Conservation (phyloP, 1,140 invertebrate genomes). For the Drosophila willistoni region DNA sequence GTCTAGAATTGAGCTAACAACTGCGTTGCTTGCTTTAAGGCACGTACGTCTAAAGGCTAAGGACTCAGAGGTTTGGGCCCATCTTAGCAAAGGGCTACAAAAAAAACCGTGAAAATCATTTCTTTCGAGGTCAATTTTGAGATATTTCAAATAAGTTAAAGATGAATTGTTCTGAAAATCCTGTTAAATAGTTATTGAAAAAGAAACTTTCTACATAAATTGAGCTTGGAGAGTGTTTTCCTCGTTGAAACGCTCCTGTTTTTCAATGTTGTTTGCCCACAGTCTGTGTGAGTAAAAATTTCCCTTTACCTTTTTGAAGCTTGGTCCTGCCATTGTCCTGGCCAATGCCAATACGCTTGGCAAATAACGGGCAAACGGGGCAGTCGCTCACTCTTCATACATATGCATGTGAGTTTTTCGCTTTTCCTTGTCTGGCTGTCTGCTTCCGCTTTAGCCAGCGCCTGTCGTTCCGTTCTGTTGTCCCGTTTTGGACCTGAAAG, state of each 20-base stretch:
- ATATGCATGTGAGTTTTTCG: conserved; percentile 77
- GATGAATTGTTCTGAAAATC: too few relatives aligned
- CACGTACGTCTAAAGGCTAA: conserved; percentile 31
- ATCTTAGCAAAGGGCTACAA: too few relatives aligned
- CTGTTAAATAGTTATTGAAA: too few relatives aligned
- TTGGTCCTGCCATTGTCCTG: conserved; percentile 49
- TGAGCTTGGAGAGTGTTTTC: background rate
- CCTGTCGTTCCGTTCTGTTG: background rate
- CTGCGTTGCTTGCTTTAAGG: conserved; percentile 36
- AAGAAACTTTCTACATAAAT: too few relatives aligned
- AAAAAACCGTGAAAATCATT: too few relatives aligned
- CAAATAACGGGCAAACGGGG: conserved; percentile 70
- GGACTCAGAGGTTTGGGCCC: conserved; percentile 10
- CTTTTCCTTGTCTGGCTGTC: conserved; percentile 68
- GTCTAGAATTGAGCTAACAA: conserved; percentile 41
- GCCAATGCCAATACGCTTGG: conserved; percentile 79
- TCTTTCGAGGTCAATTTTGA: too few relatives aligned
- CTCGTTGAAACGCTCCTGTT: conserved; percentile 16
- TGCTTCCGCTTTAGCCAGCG: conserved; percentile 53
- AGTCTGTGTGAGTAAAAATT: conserved; percentile 56
- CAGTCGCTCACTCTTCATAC: conserved; percentile 47
- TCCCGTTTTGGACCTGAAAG: conserved; percentile 52
- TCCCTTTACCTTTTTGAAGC: conserved; percentile 44
- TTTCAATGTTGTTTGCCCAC: conserved; percentile 73
- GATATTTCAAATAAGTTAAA: too few relatives aligned